Evolutionary conservation across 1,140 invertebrate genomes (phyloP).

Genomic region (Euschistus heros): DNA sequence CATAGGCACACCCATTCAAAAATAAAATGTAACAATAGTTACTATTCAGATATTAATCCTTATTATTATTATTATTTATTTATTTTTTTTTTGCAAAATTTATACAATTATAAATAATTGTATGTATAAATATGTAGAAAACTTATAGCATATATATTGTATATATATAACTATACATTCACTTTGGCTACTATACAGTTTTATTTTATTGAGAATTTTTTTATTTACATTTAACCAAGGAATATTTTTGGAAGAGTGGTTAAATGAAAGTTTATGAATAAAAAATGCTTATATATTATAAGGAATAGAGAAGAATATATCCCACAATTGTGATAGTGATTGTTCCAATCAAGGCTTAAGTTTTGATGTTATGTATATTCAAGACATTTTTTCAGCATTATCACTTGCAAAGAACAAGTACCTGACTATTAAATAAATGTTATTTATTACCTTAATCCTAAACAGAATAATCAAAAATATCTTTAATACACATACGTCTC

Average conservation of each 20-base stretch:
- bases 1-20: background rate
- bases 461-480: too few species aligned
- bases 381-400: too few species aligned
- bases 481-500: too few species aligned
- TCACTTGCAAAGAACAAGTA: too few species aligned
- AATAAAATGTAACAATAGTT: background rate
- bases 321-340: too few species aligned
- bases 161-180: constrained; percentile 2
- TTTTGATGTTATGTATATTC: too few species aligned
- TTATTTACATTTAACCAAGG: constrained; percentile 8
- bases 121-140: constrained; percentile 15
- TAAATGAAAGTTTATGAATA: constrained; percentile 7
- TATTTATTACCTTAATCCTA: too few species aligned
- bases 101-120: constrained; percentile 1
- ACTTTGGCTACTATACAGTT: constrained; percentile 8
- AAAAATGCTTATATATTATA: background rate
- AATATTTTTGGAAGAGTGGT: constrained; percentile 2
- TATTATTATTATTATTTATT: background rate
- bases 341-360: too few species aligned
- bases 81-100: background rate
- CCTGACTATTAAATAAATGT: too few species aligned
- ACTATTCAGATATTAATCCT: background rate
- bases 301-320: too few species aligned
- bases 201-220: background rate
- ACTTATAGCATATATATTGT: constrained; percentile 1